These are phyloP conservation scores for Gallinago media DNA, from an alignment of 2,113 vertebrate genomes.

Conservation along the genomic window DNA sequence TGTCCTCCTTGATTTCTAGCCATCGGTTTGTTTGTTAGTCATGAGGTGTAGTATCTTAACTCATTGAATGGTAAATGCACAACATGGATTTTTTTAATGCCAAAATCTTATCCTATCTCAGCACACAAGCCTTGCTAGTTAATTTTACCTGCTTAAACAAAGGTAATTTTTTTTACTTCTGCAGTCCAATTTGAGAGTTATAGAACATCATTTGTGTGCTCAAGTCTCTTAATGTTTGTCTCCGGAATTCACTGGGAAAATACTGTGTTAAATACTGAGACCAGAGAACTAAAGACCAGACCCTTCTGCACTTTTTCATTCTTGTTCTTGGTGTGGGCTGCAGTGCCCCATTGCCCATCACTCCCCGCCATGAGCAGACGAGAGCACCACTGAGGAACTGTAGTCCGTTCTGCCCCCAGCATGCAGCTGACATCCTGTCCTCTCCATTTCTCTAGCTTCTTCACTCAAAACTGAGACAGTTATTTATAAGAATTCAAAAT, in stretches of 20 bases:
- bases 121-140: background rate
- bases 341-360: rapidly evolving
- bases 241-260: background rate
- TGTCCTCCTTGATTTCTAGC: background rate
- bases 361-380: background rate
- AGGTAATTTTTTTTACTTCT: background rate
- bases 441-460: background rate
- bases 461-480: background rate
- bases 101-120: background rate
- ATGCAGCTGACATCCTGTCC: background rate
- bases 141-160: background rate
- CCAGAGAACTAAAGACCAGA: background rate
- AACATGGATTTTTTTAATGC: background rate
- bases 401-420: background rate
- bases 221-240: background rate
- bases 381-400: background rate
- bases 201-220: background rate
- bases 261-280: background rate
- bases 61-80: background rate
- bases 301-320: background rate
- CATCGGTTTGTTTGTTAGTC: background rate
- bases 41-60: background rate
- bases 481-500: background rate
- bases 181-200: background rate
- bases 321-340: background rate